phyloP scores from a whole-genome alignment of 2,888 invertebrate genomes.

The Tuberolachnus salignus region DNA sequence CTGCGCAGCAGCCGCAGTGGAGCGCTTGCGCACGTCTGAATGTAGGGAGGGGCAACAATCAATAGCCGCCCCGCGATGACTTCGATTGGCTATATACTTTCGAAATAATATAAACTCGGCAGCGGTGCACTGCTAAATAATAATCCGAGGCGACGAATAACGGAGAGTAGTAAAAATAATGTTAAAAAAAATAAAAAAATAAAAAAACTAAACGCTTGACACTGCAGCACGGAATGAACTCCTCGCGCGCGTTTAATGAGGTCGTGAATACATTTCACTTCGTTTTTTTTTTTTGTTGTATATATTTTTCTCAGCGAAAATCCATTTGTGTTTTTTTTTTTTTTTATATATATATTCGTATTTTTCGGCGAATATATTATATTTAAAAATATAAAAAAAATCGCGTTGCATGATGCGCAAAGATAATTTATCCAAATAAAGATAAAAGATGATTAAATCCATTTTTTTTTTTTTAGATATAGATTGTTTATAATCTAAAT shows the following conservation, averaged over 20 bases:
- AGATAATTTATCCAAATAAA: too few relatives aligned
- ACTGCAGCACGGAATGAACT: slow-evolving; percentile 8
- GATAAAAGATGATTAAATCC: too few relatives aligned
- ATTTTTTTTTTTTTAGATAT: too few relatives aligned
- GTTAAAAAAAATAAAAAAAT: neutral
- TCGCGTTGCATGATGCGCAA: too few relatives aligned
- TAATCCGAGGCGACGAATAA: slow-evolving; percentile 33
- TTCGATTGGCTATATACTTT: neutral
- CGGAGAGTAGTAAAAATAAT: slow-evolving; percentile 10
- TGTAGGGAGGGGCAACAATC: neutral
- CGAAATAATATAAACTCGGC: neutral
- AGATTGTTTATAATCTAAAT: too few relatives aligned
- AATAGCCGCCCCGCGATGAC: neutral
- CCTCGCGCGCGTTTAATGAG: slow-evolving; percentile 21
- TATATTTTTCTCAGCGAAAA: neutral
- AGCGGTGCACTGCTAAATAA: slow-evolving; percentile 6
- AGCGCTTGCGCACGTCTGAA: too few relatives aligned
- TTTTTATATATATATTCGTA: too few relatives aligned
- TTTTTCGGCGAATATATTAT: too few relatives aligned
- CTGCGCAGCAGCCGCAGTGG: too few relatives aligned
- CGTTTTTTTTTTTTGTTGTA: neutral
- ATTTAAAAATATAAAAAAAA: too few relatives aligned
- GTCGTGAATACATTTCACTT: slow-evolving; percentile 27
- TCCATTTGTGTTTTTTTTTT: slow-evolving; percentile 27
- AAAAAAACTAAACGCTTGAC: slow-evolving; percentile 20